These are phyloP conservation scores for Onychostoma macrolepis DNA, from an alignment of 2,113 vertebrate species.

Conservation along the genomic window DNA sequence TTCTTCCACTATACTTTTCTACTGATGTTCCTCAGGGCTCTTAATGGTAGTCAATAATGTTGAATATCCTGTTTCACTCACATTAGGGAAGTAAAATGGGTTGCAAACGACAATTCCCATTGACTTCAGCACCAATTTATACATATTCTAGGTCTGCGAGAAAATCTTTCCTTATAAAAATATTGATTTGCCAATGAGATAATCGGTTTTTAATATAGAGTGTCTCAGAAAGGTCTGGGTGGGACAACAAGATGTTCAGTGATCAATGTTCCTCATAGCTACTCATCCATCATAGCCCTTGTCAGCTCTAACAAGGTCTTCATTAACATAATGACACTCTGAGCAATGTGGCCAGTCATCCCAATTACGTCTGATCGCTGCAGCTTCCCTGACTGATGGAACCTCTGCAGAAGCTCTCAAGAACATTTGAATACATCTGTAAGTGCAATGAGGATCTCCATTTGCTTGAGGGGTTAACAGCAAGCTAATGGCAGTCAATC, in stretches of 20 bases:
- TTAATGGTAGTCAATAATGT: constrained; percentile 7
- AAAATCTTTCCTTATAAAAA: neutral
- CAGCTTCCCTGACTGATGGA: constrained; percentile 31
- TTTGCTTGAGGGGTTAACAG: neutral
- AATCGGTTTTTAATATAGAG: constrained; percentile 1
- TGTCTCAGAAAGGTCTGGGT: neutral
- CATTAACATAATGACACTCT: constrained; percentile 63
- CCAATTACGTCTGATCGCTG: constrained; percentile 37
- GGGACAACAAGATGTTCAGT: constrained; percentile 9
- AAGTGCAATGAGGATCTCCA: constrained; percentile 4
- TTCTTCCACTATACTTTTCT: neutral
- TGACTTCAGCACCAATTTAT: neutral
- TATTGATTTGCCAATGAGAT: constrained; percentile 15
- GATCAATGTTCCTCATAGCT: constrained; percentile 2
- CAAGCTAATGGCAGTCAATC: neutral
- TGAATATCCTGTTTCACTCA: constrained; percentile 3
- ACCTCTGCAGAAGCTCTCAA: constrained; percentile 25
- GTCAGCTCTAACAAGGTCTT: constrained; percentile 70
- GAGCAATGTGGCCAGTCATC: constrained; percentile 48
- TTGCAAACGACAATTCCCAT: neutral
- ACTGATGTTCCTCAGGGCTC: neutral
- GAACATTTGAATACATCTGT: constrained; percentile 31
- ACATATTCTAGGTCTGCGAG: neutral
- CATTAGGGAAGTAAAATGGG: neutral
- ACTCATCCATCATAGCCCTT: constrained; percentile 13